Percentiles rank a stretch among this genome's conserved stretches.
Conservation (phyloP, 2,797 vertebrate species). For the Heteromormyrus szaboi region DNA sequence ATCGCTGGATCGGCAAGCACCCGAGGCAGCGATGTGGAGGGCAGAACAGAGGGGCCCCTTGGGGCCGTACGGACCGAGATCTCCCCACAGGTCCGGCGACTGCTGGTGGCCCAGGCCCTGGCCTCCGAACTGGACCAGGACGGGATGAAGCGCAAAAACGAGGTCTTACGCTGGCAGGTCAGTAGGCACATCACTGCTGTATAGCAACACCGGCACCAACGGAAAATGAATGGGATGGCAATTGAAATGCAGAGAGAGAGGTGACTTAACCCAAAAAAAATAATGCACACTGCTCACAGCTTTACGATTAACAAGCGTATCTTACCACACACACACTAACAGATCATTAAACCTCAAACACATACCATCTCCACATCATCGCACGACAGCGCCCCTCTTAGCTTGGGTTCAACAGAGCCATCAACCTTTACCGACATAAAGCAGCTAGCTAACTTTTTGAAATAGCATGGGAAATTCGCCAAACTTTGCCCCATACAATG, state of each 20-base stretch:
- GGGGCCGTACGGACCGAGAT: constrained; percentile 63
- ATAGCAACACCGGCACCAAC: not conserved
- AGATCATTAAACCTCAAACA: not conserved
- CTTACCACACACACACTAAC: not conserved
- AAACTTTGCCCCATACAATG: not conserved
- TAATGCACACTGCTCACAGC: not conserved
- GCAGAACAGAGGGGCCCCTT: constrained; percentile 41
- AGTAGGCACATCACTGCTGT: not conserved
- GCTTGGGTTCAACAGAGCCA: not conserved
- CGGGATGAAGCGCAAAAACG: constrained; percentile 60
- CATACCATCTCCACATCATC: not conserved
- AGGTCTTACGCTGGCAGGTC: constrained; percentile 88
- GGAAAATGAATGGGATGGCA: not conserved
- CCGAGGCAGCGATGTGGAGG: constrained; percentile 27
- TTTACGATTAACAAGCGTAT: not conserved
- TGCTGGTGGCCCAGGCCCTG: constrained; percentile 79
- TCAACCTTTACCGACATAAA: not conserved
- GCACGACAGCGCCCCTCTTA: not conserved
- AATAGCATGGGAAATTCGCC: not conserved
- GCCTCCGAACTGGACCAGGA: constrained; percentile 64
- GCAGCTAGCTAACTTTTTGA: not conserved
- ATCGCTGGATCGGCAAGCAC: not conserved
- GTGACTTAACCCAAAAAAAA: not conserved
- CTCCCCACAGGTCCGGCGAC: constrained; percentile 62
- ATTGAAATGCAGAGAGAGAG: not conserved